phyloP scores from a whole-genome alignment of 2,888 invertebrate genomes.

The Ctenicera cuprea region DNA sequence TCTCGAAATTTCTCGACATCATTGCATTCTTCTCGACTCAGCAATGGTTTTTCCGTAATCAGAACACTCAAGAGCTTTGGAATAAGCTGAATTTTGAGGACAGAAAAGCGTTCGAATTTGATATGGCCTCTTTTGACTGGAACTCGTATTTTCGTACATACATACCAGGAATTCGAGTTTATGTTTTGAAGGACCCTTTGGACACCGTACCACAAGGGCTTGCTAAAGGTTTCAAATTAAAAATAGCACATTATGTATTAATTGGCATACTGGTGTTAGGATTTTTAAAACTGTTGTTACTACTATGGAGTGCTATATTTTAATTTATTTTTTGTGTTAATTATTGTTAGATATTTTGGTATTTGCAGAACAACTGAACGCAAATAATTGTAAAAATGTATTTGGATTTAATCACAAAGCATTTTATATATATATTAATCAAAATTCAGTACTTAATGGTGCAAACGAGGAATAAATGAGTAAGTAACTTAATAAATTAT shows the following conservation, averaged over 20 bases:
- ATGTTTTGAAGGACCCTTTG: conserved; percentile 85
- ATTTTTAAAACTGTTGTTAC: conserved; percentile 11
- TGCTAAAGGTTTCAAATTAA: conserved; percentile 71
- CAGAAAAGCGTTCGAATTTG: conserved; percentile 80
- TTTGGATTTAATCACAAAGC: too few relatives aligned
- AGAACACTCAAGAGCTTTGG: conserved; percentile 77
- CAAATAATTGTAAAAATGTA: too few relatives aligned
- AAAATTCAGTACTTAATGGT: too few relatives aligned
- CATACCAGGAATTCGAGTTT: conserved; percentile 82
- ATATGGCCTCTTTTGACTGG: conserved; percentile 83
- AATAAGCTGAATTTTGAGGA: conserved; percentile 71
- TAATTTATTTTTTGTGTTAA: not conserved
- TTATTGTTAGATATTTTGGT: too few relatives aligned
- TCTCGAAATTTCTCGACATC: conserved; percentile 85
- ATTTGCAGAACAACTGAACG: too few relatives aligned
- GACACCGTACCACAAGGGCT: conserved; percentile 79
- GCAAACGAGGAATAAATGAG: too few relatives aligned
- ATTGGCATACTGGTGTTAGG: conserved; percentile 17
- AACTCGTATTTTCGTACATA: conserved; percentile 80
- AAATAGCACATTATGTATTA: conserved; percentile 61
- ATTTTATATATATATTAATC: too few relatives aligned
- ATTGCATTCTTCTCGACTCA: conserved; percentile 86
- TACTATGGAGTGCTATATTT: not conserved
- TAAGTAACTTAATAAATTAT: too few relatives aligned
- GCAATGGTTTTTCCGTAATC: conserved; percentile 75